Evolutionary conservation across 2,113 vertebrate species (phyloP).

Genomic region (Calypte anna): DNA sequence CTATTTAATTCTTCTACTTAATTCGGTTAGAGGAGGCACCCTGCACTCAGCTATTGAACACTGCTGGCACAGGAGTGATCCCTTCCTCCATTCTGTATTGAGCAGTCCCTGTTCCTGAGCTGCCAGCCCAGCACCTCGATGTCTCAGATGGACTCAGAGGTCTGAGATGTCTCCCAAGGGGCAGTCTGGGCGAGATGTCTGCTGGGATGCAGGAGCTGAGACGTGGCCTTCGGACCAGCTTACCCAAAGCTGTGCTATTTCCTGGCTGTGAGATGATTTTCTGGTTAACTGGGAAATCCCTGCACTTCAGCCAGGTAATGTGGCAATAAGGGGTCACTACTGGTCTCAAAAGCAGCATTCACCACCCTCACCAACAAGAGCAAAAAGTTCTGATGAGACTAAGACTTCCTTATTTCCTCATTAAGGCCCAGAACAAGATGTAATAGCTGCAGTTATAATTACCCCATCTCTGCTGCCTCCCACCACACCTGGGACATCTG

Average conservation of each 20-base stretch:
- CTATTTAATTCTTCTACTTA: neutral
- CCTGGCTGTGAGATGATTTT: neutral
- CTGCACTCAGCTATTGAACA: neutral
- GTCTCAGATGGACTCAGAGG: neutral
- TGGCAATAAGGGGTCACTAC: neutral
- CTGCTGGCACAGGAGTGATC: neutral
- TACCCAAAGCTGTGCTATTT: neutral
- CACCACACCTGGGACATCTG: neutral
- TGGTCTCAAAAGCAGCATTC: neutral
- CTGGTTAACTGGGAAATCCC: neutral
- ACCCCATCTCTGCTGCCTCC: conserved; percentile 21
- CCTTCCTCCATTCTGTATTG: neutral
- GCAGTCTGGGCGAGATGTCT: neutral
- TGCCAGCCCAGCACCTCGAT: neutral
- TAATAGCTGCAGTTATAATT: conserved; percentile 51
- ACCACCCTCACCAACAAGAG: neutral
- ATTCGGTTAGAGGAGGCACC: neutral
- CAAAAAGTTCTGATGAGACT: neutral
- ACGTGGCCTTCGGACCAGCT: neutral
- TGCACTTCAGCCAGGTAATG: neutral
- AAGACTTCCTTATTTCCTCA: neutral
- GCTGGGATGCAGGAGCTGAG: neutral
- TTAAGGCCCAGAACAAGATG: conserved; percentile 24
- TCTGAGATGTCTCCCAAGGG: neutral
- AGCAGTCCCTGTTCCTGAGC: neutral